Base-by-base conservation (phyloP, 2,888 invertebrate genomes). In the Melanotus villosus region DNA sequence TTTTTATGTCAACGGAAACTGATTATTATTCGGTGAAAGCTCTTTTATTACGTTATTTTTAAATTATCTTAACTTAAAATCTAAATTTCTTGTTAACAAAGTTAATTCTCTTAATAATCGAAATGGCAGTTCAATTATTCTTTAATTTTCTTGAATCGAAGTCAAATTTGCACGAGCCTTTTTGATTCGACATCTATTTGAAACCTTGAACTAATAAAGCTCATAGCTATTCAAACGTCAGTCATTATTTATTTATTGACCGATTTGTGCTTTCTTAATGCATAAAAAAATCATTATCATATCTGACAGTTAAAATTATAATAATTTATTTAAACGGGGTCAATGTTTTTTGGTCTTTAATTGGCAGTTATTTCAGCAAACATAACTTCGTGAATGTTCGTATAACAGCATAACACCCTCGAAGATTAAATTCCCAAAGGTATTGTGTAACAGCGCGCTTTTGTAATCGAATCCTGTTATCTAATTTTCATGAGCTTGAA, bases 401-500 rank as follows among this genome's bases (percentile, higher is more conserved):
- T 19, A 19, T 41, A 3, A 5, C 7, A 1, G 2, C 6, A 18
- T 10, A 43, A 19, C 43, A 10, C 43, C 47, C 12, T 26, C 10
- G 12, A 6, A 19, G 45, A 18, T 45, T 47, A 26, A 10, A 26
- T 12, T 7, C 43, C 19, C 38, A n/a, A 38, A 5, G 14, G 14
- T 26, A 47, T 47, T 47, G 23, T 47, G 23, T 23, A 47, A 47
- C 26, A 7, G 26, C 26, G 26, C 26, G 26, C 26, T 47, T n/a
- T 41, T 47, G 6, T 23, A 14, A 7, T 19, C 10, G 2, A 43
- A 23, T 9, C 6, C 26, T 3, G 23, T 19, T 19, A 14, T 47
- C 12, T 47, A 23, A 10, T 47, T 47, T 47, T 23, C 12, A 45
- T 2, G 21, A 21, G 21, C 21, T n/a, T 16, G 9, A 9, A 45